Conservation (phyloP, 2,797 vertebrate species). For the Schizopygopsis malacanthus region DNA sequence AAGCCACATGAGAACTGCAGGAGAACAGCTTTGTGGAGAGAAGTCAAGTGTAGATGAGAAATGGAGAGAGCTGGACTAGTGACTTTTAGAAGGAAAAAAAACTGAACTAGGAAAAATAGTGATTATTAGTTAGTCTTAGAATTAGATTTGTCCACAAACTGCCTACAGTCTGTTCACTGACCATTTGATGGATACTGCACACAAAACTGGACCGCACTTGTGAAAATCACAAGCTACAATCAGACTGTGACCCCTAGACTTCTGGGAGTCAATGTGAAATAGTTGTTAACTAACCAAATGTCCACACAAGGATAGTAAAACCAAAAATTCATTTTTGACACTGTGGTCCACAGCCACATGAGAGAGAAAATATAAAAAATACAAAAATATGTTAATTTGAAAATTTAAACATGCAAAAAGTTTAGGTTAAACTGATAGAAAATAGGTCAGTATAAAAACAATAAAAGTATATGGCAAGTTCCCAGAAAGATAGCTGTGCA, state of each 20-base stretch:
- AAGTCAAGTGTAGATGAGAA: constrained; percentile 47
- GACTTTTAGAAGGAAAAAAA: background rate
- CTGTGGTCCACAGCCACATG: background rate
- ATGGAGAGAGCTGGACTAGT: constrained; percentile 40
- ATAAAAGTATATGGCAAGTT: background rate
- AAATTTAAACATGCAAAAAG: background rate
- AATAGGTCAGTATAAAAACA: background rate
- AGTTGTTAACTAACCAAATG: background rate
- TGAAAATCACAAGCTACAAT: background rate
- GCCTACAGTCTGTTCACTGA: background rate
- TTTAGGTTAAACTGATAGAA: background rate
- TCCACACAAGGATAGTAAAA: background rate
- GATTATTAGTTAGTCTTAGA: background rate
- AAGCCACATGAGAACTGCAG: constrained; percentile 32
- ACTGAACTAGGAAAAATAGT: background rate
- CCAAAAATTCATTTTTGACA: background rate
- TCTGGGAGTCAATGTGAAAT: background rate
- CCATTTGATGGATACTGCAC: background rate
- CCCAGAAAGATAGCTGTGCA: background rate
- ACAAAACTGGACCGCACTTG: background rate
- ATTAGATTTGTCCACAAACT: background rate
- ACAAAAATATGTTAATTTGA: background rate
- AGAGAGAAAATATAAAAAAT: background rate
- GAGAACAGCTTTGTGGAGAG: constrained; percentile 34
- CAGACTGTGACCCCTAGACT: background rate